Conservation (phyloP, 1,140 invertebrate genomes). For the Caerostris darwini region DNA sequence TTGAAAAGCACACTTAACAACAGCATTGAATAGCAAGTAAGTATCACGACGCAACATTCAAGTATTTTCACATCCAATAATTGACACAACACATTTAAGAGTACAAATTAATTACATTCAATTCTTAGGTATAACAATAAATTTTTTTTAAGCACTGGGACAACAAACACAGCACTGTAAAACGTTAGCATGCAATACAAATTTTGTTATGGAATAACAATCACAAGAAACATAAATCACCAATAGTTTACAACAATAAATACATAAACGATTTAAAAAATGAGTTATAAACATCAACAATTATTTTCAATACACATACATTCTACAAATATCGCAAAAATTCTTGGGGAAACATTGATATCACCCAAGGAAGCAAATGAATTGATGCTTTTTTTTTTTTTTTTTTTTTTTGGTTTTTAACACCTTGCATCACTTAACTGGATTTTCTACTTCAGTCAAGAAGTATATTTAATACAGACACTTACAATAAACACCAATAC, state of each 20-base stretch:
- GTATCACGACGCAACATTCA: background rate
- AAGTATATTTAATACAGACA: background rate
- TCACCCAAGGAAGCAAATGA: background rate
- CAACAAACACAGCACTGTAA: background rate
- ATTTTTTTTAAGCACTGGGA: background rate
- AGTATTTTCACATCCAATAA: background rate
- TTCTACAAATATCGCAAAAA: background rate
- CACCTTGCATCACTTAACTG: background rate
- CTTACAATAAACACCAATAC: background rate
- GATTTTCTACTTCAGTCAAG: background rate
- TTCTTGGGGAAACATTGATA: background rate
- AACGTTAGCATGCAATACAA: background rate
- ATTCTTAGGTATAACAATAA: background rate
- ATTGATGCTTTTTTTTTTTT: background rate
- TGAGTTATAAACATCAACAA: background rate
- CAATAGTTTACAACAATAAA: background rate
- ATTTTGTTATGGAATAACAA: background rate
- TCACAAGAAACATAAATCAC: background rate
- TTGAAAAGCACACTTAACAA: background rate
- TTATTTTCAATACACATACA: background rate
- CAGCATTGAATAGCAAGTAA: background rate
- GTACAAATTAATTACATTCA: background rate
- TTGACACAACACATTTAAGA: background rate
- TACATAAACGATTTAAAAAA: background rate
- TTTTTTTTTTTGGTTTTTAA: background rate